Base-by-base conservation (phyloP, 2,888 invertebrate genomes). In the Selenia dentaria region DNA sequence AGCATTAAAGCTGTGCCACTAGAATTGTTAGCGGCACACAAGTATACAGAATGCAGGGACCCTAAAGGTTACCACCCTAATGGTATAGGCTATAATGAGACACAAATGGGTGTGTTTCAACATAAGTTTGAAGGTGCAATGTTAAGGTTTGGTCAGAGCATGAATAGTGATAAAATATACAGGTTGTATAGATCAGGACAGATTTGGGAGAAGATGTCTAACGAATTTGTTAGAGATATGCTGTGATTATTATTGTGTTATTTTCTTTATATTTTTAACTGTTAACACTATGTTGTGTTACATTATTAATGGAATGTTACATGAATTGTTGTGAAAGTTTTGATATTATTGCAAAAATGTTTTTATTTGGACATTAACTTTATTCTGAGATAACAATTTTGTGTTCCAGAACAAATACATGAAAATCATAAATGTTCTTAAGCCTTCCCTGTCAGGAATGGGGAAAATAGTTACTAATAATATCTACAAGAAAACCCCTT, bases 111-210 rank as follows among this genome's bases (percentile, higher is more conserved):
- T 51, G 73, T 86, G 3, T 89, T 90, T 52, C 88, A 81, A 29
- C 87, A 91, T 52, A 88, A 87, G 39, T 87, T 92, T 63, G 92
- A 92, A 70, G 84, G 86, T 47, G 86, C 91, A 27, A 91, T 92
- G 81, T 70, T 87, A 20, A 91, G 90, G 56, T 92, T 90, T 69
- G 84, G 82, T 0, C 83, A 87, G 44, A 79, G 70, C 52, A 72
- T 92, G 54, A 70, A 85, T 13, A 90, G 81, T 59, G 84, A 90
- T 65, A 89, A 88, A 60, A 76, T 91, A 38, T 91, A 89, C 52
- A 79, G 89, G 38, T 55, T 91, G 54, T 91, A 89, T 49, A 77
- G 78, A 37, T 84, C 85, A 0, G 89, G 89, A 0, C 84, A 88
- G 59, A 91, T 91, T 36, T 91, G 91, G 91, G 90, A 90, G 57